Evolutionary conservation across 2,888 invertebrate genomes (phyloP), one percentile per base, ranked within the genome.

Genomic region (Brachynemurus nebulosus): DNA sequence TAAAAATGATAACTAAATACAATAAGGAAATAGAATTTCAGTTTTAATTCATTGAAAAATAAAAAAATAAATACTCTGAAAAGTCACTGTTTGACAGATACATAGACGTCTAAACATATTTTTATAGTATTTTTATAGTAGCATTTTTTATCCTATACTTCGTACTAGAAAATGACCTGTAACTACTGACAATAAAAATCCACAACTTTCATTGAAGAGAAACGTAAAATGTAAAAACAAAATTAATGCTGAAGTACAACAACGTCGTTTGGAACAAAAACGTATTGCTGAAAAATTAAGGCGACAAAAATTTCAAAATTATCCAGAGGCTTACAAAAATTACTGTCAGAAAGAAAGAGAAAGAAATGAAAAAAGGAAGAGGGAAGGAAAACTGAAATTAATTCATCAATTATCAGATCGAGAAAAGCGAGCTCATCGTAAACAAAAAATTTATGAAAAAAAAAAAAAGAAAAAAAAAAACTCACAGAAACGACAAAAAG

Each of bases 211-310:
- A 6, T 35, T 16, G 5, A 2, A 35, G 5, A 35, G 3, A 12
- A 35, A 35, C n/a, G 4, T 34, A 35, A 35, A 2, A 35, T 6
- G 35, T 35, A 35, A 35, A 12, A 35, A 17, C 12, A 6, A 35
- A 35, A 6, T 35, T 35, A 35, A 12, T 35, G n/a, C 35, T 6
- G 35, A 35, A 35, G 35, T 35, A 17, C 2, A 27, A 27, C 35
- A 35, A 35, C 35, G 12, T 35, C 7, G 35, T 35, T 35, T 35
- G 35, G 35, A 35, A 35, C 7, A 35, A 35, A 35, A 35, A 35
- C 35, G 35, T 35, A 35, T 35, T 17, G 3, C 35, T 35, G 35
- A 35, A 35, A 2, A 6, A 35, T 35, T 35, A 6, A 35, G 35
- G 5, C n/a, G 35, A 17, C 11, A 35, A 35, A 35, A 35, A 35